phyloP scores from a whole-genome alignment of 2,797 vertebrate species.

The Parauchenoglanis ngamensis region DNA sequence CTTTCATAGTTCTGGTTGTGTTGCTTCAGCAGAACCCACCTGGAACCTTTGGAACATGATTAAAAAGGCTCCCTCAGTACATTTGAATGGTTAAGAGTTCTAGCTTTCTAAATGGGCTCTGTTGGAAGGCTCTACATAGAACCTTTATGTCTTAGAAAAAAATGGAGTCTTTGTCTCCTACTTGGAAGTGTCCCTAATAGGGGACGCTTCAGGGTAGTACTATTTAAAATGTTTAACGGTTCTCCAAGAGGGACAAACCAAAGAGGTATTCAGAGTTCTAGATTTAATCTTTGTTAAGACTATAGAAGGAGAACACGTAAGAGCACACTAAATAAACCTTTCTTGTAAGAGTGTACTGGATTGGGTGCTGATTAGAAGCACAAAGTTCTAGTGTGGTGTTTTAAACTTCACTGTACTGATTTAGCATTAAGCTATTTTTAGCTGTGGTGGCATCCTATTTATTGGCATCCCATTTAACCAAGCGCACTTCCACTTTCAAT shows the following conservation, averaged over 20 bases:
- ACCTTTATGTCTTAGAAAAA: background rate
- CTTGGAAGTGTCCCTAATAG: background rate
- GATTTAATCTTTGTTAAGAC: background rate
- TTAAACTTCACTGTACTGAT: background rate
- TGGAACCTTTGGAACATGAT: background rate
- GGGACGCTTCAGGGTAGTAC: background rate
- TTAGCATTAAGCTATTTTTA: conserved; percentile 11
- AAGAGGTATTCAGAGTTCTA: background rate
- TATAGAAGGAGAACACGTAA: no score
- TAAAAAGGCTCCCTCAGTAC: background rate
- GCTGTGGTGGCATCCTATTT: background rate
- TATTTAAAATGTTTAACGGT: background rate
- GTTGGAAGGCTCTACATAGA: background rate
- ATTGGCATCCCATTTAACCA: conserved; percentile 37
- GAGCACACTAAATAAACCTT: background rate
- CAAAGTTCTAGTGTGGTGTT: background rate
- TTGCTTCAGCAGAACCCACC: background rate
- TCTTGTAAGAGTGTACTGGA: background rate
- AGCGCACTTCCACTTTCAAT: conserved; percentile 21
- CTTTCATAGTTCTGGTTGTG: background rate
- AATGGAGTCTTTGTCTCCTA: background rate
- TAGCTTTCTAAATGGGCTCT: background rate
- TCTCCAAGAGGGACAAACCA: background rate
- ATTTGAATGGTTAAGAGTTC: background rate
- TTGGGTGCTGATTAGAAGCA: background rate